phyloP scores from a whole-genome alignment of 1,140 invertebrate species.

The Cotesia chilonis region DNA sequence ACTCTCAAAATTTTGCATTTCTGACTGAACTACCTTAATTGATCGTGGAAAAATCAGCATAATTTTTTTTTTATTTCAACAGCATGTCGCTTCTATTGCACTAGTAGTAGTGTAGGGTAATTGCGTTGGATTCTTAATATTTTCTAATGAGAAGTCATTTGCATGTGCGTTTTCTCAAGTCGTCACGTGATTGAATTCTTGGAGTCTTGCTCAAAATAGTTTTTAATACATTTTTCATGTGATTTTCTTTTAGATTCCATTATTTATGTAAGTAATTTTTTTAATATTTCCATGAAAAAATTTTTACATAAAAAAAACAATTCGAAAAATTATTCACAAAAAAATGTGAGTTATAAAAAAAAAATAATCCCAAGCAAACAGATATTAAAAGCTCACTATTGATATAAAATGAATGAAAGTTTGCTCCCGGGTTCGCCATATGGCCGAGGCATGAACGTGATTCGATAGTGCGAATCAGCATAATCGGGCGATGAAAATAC shows the following conservation, averaged over 20 bases:
- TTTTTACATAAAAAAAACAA: slow-evolving; percentile 7
- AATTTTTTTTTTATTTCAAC: slow-evolving; percentile 1
- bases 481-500: slow-evolving; percentile 32
- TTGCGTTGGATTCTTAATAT: no score
- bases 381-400: no score
- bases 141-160: slow-evolving; percentile 46
- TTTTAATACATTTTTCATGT: neutral
- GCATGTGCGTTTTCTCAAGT: slow-evolving; percentile 38
- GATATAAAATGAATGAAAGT: no score
- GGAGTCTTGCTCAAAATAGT: slow-evolving; percentile 27
- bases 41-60: neutral
- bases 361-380: no score
- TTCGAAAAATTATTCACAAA: neutral
- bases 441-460: slow-evolving; percentile 22
- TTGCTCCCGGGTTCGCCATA: slow-evolving; percentile 14
- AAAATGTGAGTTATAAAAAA: no score
- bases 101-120: slow-evolving; percentile 9
- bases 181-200: slow-evolving; percentile 45
- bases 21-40: no score
- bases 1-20: no score
- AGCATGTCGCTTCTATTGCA: neutral
- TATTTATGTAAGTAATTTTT: slow-evolving; percentile 12
- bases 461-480: slow-evolving; percentile 35
- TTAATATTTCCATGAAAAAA: neutral
- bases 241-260: neutral